Conservation (phyloP, 2,113 vertebrate species). For the Plecotus auritus region DNA sequence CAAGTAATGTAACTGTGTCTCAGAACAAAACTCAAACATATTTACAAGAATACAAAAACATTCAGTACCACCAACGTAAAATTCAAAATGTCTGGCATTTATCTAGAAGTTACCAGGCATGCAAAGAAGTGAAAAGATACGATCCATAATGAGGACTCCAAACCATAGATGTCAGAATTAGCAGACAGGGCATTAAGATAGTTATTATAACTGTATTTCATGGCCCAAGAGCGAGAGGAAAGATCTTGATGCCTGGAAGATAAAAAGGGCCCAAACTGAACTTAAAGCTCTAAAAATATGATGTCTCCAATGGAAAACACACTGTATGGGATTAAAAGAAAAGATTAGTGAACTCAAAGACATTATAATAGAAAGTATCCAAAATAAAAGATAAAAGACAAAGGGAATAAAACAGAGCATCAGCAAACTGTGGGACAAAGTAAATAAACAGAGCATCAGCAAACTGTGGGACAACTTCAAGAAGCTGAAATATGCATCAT, state of each 20-base stretch:
- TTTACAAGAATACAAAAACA: background rate
- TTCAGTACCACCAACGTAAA: background rate
- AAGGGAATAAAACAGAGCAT: background rate
- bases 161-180: background rate
- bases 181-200: background rate
- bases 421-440: background rate
- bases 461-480: background rate
- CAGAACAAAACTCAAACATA: background rate
- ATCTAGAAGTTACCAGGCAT: background rate
- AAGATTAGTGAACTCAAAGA: slow-evolving; percentile 6
- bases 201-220: background rate
- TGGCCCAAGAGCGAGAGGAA: background rate
- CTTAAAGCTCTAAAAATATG: background rate
- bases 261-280: background rate
- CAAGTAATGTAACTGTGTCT: background rate
- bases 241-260: background rate
- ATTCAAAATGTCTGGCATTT: background rate
- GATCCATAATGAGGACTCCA: background rate
- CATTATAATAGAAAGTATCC: background rate
- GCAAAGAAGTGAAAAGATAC: background rate
- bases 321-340: background rate
- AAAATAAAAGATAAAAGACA: slow-evolving; percentile 10
- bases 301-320: background rate
- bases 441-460: background rate
- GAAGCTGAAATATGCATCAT: background rate